A percentile compares a stretch with the other conserved stretches of the same genome.
phyloP scores from a whole-genome alignment of 2,113 vertebrate species.

The Ailuropoda melanoleuca region DNA sequence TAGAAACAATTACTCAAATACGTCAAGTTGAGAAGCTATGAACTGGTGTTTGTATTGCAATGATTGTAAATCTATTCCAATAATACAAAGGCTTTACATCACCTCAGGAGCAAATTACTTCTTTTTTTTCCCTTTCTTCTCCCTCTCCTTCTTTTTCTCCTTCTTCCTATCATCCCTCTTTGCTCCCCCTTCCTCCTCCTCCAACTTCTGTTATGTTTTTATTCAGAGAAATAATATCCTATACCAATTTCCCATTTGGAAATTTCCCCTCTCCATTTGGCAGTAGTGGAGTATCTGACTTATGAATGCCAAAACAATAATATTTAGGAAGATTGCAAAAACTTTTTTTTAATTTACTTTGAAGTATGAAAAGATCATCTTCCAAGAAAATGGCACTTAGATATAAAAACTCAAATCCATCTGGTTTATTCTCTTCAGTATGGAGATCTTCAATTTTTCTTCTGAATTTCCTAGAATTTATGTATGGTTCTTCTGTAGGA shows the following conservation, averaged over 20 bases:
- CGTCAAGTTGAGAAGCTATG: neutral
- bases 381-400: neutral
- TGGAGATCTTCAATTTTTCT: neutral
- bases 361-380: neutral
- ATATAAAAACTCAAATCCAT: neutral
- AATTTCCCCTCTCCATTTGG: neutral
- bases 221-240: neutral
- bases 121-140: neutral
- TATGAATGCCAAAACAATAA: neutral
- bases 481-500: neutral
- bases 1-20: neutral
- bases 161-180: neutral
- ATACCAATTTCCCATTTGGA: neutral
- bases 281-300: accelerated
- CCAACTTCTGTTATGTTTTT: neutral
- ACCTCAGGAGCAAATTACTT: neutral
- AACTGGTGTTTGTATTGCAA: neutral
- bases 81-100: neutral
- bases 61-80: neutral
- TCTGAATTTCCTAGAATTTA: neutral
- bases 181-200: too few relatives aligned
- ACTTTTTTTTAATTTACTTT: neutral
- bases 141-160: neutral
- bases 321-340: neutral
- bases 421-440: neutral